Base-by-base conservation (phyloP, 2,888 invertebrate genomes). In the Quadroppia sp. region DNA sequence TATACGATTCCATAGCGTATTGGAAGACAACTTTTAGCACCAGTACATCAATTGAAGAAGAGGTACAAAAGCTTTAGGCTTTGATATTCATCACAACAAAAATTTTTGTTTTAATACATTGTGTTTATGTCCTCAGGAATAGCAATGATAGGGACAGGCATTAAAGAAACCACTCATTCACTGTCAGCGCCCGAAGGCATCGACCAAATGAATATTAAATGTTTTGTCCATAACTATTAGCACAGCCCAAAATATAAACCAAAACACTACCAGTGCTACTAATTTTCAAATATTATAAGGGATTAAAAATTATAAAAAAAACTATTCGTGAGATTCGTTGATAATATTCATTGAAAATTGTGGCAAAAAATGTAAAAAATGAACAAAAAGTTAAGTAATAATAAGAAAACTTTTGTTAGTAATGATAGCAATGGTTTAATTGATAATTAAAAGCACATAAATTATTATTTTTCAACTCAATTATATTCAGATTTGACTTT, bases 131-230 rank as follows among this genome's bases (percentile, higher is more conserved):
- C 64, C 40, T 40, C 1, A 64, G 36, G 40, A 64, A n/a, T 40
- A 20, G 40, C 30, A 64, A 13, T 40, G n/a, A 64, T 20, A 30
- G 40, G 20, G n/a, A 17, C 32, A 32, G 36, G 1, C 6, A 64
- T 36, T 36, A 36, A 64, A n/a, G n/a, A 64, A 36, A 20, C 13
- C 32, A 40, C 64, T 64, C 64, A 64, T 64, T 64, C 64, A 64
- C 11, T 64, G 64, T 64, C 64, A 64, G 6, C 11, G 64, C 64
- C 30, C 13, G n/a, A n/a, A 20, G 64, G 20, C 36, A 64, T 64
- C 36, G 64, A 40, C 64, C 64, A 36, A 64, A 64, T 64, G 64
- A 64, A 64, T 64, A 64, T 64, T 64, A 64, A 64, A 20, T 23
- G 64, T 23, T 64, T 20, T 64, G 64, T 30, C 64, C 64, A 32